A percentile compares a stretch with the other conserved stretches of the same genome.
Evolutionary conservation across 2,797 vertebrate species (phyloP).

Genomic region (Thamnophis elegans): DNA sequence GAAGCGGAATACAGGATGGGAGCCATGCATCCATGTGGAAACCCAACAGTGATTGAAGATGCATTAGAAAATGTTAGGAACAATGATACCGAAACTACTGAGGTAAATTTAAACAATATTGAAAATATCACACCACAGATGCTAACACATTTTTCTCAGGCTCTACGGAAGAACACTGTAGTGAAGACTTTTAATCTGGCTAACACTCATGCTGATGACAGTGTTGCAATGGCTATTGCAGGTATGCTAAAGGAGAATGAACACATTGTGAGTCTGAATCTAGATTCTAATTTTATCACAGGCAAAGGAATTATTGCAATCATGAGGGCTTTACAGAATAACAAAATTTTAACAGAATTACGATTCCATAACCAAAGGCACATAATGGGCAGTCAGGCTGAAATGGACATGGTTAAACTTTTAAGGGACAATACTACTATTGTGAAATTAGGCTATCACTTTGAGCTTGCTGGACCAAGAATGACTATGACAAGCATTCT

Average conservation of each 20-base stretch:
- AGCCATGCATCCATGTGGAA: conserved; percentile 76
- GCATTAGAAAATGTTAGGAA: conserved; percentile 81
- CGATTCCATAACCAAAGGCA: conserved; percentile 97
- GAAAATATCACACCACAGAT: conserved; percentile 87
- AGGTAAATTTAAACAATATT: conserved; percentile 96
- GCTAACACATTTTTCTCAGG: conserved; percentile 86
- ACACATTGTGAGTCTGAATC: conserved; percentile 85
- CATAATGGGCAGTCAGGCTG: conserved; percentile 90
- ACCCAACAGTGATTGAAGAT: conserved; percentile 91
- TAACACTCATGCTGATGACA: conserved; percentile 90
- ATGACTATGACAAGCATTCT: conserved; percentile 96
- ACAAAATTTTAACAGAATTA: conserved; percentile 85
- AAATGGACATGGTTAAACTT: conserved; percentile 97
- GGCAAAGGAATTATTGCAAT: conserved; percentile 91
- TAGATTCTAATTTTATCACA: conserved; percentile 95
- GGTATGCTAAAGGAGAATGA: conserved; percentile 87
- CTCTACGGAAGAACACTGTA: conserved; percentile 82
- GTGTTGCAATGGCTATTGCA: conserved; percentile 83
- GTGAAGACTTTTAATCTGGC: conserved; percentile 88
- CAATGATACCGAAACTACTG: conserved; percentile 83
- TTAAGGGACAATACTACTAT: conserved; percentile 89
- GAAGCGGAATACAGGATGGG: conserved; percentile 64
- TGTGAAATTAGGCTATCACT: conserved; percentile 94
- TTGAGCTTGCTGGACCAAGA: conserved; percentile 92
- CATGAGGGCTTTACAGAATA: conserved; percentile 84